phyloP scores from a whole-genome alignment of 2,797 vertebrate genomes.

The Calcarius lapponicus region DNA sequence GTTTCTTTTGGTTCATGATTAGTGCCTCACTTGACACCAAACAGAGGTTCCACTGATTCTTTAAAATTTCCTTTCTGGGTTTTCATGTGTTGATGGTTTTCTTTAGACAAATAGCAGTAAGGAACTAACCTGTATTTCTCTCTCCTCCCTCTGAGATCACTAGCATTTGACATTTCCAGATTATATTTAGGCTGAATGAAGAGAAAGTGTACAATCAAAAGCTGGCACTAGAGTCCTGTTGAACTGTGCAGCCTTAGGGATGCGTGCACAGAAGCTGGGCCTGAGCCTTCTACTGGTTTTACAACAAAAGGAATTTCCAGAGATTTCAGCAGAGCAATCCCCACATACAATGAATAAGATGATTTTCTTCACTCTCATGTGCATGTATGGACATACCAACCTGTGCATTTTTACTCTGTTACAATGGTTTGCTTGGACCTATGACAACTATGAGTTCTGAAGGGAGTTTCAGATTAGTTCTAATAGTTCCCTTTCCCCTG shows the following conservation, averaged over 20 bases:
- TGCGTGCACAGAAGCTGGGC: neutral
- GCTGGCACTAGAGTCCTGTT: neutral
- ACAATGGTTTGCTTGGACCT: neutral
- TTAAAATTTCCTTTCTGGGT: neutral
- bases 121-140: neutral
- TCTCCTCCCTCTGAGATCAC: neutral
- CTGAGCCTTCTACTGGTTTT: neutral
- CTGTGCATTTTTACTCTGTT: neutral
- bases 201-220: neutral
- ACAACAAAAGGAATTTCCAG: constrained; percentile 6
- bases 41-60: neutral
- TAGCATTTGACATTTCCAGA: neutral
- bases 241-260: neutral
- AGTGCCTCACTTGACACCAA: neutral
- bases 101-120: neutral
- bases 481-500: neutral
- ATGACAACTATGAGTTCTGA: neutral
- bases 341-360: neutral
- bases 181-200: neutral
- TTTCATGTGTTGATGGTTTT: neutral
- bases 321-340: neutral
- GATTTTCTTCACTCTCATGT: neutral
- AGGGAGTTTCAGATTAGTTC: neutral
- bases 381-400: neutral
- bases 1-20: neutral